phyloP scores from a whole-genome alignment of 2,888 invertebrate genomes.

The Epistrophella euchroma region DNA sequence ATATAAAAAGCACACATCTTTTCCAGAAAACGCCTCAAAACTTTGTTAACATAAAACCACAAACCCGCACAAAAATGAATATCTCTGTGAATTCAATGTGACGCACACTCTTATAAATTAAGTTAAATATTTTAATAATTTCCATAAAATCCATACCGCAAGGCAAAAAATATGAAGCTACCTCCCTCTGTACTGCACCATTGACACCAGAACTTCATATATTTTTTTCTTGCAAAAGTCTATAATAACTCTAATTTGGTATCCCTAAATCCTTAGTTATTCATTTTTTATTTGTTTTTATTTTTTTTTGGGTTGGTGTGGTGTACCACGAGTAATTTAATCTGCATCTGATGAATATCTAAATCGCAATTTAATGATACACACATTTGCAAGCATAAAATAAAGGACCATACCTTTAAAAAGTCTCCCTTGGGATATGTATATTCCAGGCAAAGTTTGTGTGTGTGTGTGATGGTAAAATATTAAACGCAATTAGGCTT shows the following conservation, averaged over 20 bases:
- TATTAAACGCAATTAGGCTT: constrained; percentile 39
- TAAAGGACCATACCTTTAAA: constrained; percentile 33
- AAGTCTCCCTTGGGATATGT: background rate
- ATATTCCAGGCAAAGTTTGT: background rate
- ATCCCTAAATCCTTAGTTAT: constrained; percentile 37
- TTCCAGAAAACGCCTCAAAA: constrained; percentile 30
- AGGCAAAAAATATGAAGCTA: too few relatives aligned
- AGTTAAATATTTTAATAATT: constrained; percentile 31
- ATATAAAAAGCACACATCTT: constrained; percentile 11
- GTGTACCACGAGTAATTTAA: constrained; percentile 52
- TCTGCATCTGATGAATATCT: constrained; percentile 71
- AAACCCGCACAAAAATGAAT: constrained; percentile 34
- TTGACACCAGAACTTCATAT: background rate
- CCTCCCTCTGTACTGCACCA: background rate
- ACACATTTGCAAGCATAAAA: constrained; percentile 37
- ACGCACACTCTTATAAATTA: constrained; percentile 27
- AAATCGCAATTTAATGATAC: constrained; percentile 63
- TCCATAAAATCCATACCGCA: constrained; percentile 19
- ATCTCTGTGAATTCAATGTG: constrained; percentile 53
- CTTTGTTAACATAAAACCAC: constrained; percentile 54
- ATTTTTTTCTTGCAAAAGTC: constrained; percentile 6
- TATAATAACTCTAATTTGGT: constrained; percentile 51
- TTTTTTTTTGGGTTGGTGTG: background rate
- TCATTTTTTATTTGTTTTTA: constrained; percentile 7
- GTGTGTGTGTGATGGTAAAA: background rate